phyloP scores from a whole-genome alignment of 2,888 invertebrate genomes.

The Andrena camellia region DNA sequence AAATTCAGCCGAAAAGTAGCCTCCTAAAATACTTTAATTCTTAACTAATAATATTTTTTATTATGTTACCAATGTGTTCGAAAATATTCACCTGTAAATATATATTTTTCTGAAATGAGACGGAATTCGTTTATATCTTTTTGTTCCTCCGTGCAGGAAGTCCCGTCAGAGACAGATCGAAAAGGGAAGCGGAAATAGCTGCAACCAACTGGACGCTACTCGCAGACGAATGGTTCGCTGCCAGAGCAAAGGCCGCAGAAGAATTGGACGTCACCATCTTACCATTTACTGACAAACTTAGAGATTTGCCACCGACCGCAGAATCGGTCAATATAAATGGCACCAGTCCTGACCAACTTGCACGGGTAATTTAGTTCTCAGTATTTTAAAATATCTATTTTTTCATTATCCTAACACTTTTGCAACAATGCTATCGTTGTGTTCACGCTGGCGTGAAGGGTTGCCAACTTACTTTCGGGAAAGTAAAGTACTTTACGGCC shows the following conservation, averaged over 20 bases:
- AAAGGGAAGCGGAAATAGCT: constrained; percentile 74
- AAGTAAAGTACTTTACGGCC: too few species aligned
- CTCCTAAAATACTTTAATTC: too few species aligned
- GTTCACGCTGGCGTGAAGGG: too few species aligned
- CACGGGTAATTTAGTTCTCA: constrained; percentile 68
- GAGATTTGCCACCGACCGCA: constrained; percentile 75
- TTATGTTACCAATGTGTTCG: too few species aligned
- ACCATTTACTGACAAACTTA: constrained; percentile 71
- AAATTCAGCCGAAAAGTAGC: too few species aligned
- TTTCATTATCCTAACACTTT: not conserved
- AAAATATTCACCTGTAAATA: too few species aligned
- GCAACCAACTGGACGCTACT: constrained; percentile 80
- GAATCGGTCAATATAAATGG: constrained; percentile 70
- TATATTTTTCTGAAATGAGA: not conserved
- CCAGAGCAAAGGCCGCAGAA: constrained; percentile 72
- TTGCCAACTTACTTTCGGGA: too few species aligned
- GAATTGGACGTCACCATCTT: constrained; percentile 76
- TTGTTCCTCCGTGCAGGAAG: constrained; percentile 62
- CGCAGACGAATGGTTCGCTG: constrained; percentile 80
- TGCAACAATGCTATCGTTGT: too few species aligned
- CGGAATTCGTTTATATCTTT: not conserved
- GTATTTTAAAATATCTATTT: not conserved
- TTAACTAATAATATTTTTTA: too few species aligned
- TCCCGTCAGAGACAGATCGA: constrained; percentile 68
- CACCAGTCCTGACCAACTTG: constrained; percentile 70